These are phyloP conservation scores for Drosophila obscura DNA, from an alignment of 1,140 invertebrate species.

Conservation along the genomic window DNA sequence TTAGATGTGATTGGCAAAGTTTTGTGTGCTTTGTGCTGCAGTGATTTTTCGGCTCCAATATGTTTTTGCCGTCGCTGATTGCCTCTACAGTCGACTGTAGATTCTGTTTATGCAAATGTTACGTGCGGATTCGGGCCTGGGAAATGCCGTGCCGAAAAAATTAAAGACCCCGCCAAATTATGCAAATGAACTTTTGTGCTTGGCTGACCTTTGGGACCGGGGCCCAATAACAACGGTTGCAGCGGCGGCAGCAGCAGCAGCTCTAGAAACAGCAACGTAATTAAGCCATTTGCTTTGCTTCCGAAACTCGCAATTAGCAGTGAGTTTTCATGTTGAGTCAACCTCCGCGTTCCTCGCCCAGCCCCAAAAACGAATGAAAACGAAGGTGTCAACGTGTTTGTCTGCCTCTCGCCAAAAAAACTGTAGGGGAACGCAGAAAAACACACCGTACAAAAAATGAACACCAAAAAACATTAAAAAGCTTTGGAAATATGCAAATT, in stretches of 20 bases:
- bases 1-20: conserved; percentile 1
- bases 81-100: conserved; percentile 46
- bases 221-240: conserved; percentile 45
- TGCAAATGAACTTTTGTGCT: conserved; percentile 62
- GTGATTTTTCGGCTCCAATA: conserved; percentile 40
- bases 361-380: conserved; percentile 43
- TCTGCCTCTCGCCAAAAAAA: conserved; percentile 26
- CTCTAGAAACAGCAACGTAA: conserved; percentile 57
- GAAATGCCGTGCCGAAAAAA: conserved; percentile 53
- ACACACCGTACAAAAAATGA: conserved; percentile 9
- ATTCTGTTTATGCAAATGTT: conserved; percentile 63
- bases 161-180: conserved; percentile 68
- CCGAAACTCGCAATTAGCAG: conserved; percentile 71
- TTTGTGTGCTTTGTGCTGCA: conserved; percentile 5
- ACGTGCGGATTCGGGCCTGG: conserved; percentile 42
- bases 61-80: conserved; percentile 33
- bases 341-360: neutral
- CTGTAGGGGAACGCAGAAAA: neutral
- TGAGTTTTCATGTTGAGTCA: conserved; percentile 40
- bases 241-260: conserved; percentile 22
- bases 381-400: conserved; percentile 76
- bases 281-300: conserved; percentile 72
- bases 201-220: neutral
- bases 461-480: conserved; percentile 52
- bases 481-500: conserved; percentile 69